Evolutionary conservation across 2,888 invertebrate species (phyloP), one percentile per base, ranked within the genome.

Genomic region (Drymonia ruficornis): DNA sequence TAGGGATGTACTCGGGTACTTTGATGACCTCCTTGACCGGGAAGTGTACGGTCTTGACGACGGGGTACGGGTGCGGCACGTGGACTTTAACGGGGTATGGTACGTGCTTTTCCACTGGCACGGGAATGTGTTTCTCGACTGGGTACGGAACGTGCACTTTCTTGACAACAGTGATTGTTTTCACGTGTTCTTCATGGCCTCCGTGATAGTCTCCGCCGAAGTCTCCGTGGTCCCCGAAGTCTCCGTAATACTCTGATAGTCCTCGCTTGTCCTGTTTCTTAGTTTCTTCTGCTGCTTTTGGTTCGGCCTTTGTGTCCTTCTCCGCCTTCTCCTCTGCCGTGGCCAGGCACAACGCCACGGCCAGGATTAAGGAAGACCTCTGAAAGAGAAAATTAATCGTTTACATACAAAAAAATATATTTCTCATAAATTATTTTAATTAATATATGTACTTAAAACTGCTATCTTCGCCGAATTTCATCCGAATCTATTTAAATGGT

Each of bases 151-250:
- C 63, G 9, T 69, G 95, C 23, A 96, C 91, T 74, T 96, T 96
- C 71, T 95, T 95, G 0, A 96, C 96, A 95, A 96, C 0, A 96
- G 96, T 96, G 67, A 95, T 91, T 12, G 94, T 95, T 84, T 95
- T 96, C 65, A 93, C 93, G 70, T 95, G 94, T 55, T 92, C 84
- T 61, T 91, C 91, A 51, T 86, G 76, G 52, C 83, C 66, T 65
- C 65, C 55, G 18, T 34, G 44, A 50, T 61, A 70, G 51, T 50
- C 60, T 75, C 81, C 69, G 8, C 76, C 78, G 16, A 74, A 76
- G 42, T 67, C 83, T 55, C 84, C 69, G 48, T 83, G 78, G 28
- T 80, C 83, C 36, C 83, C 81, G 36, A 84, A 85, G 63, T 86
- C 89, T 29, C 93, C 93, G 66, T 93, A 90, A 61, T 87, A 91